phyloP scores from a whole-genome alignment of 1,140 invertebrate genomes.

The Alviniconcha marisindica region DNA sequence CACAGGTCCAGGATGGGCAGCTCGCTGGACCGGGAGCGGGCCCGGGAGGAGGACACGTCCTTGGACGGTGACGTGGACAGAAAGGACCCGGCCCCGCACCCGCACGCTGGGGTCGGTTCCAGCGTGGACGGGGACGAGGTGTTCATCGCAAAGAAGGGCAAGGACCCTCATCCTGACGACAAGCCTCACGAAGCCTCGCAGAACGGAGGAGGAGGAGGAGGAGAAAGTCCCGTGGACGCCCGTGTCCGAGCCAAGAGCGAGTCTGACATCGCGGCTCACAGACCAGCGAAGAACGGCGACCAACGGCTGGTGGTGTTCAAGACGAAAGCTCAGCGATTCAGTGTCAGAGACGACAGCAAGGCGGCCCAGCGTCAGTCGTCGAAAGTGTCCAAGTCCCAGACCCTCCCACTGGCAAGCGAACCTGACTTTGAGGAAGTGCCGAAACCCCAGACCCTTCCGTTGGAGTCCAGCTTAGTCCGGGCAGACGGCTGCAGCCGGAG shows the following conservation, averaged over 20 bases:
- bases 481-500: not conserved
- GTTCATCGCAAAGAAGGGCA: not conserved
- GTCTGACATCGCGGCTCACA: not conserved
- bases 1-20: not conserved
- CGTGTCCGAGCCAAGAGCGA: not conserved
- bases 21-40: conserved; percentile 7
- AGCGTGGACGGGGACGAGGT: not conserved
- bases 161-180: not conserved
- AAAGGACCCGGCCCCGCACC: not conserved
- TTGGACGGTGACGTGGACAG: not conserved
- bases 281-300: too few species aligned
- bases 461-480: not conserved
- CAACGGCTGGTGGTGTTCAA: not conserved
- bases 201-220: not conserved
- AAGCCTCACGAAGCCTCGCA: not conserved
- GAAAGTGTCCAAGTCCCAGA: too few species aligned
- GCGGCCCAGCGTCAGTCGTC: not conserved
- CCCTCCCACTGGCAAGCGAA: not conserved
- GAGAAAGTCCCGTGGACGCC: not conserved
- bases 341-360: not conserved
- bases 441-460: not conserved
- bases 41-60: not conserved
- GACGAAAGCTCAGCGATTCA: conserved; percentile 1
- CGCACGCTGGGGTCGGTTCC: not conserved
- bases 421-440: not conserved